Conservation (phyloP, 2,797 vertebrate species). For the Acipenser ruthenus region DNA sequence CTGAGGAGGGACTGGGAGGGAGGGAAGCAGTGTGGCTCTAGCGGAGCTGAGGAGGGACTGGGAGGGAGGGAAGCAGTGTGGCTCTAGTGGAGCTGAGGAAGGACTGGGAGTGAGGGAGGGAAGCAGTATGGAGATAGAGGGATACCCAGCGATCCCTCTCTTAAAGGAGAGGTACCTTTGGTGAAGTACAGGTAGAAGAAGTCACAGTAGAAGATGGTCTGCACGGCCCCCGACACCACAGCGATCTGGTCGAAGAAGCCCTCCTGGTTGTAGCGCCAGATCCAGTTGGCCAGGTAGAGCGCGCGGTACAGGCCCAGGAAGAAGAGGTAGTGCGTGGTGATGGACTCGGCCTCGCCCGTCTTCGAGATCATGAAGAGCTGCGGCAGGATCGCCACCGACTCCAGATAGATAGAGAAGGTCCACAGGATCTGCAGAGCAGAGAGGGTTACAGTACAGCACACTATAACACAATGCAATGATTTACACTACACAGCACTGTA, state of each 20-base stretch:
- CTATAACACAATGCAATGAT: too few relatives aligned
- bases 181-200: constrained; percentile 95
- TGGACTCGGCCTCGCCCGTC: constrained; percentile 88
- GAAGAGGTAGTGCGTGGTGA: constrained; percentile 92
- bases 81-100: too few relatives aligned
- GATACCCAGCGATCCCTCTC: neutral
- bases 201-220: constrained; percentile 95
- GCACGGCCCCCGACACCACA: constrained; percentile 85
- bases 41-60: too few relatives aligned
- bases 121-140: neutral
- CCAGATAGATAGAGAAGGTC: constrained; percentile 96
- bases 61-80: too few relatives aligned
- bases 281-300: constrained; percentile 91
- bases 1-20: constrained; percentile 20
- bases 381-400: constrained; percentile 87
- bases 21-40: neutral
- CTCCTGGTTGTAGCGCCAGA: constrained; percentile 87
- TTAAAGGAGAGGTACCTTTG: constrained; percentile 57
- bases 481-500: neutral
- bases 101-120: too few relatives aligned
- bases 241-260: constrained; percentile 88
- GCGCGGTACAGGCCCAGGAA: constrained; percentile 86
- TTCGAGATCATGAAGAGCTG: constrained; percentile 97
- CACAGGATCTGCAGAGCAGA: constrained; percentile 71
- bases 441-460: neutral